phyloP scores from a whole-genome alignment of 2,113 vertebrate species.

The Melanerpes formicivorus region DNA sequence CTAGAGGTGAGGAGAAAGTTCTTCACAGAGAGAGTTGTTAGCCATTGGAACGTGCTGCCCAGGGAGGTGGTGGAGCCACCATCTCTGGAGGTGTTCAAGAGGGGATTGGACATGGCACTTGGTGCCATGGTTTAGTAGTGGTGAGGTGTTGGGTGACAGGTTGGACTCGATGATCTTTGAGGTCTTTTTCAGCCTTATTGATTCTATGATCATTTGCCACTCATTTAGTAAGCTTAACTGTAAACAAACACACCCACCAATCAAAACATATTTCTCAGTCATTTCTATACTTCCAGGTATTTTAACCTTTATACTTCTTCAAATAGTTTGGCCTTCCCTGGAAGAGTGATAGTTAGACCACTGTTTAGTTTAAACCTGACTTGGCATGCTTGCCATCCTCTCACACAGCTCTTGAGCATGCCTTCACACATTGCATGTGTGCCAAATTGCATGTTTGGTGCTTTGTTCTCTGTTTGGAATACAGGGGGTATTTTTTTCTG shows the following conservation, averaged over 20 bases:
- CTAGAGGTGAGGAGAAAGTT: too few species aligned
- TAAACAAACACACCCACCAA: slow-evolving; percentile 6
- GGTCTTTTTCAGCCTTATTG: too few species aligned
- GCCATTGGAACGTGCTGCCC: too few species aligned
- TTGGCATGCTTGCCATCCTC: background rate
- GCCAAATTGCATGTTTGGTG: background rate
- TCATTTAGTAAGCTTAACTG: background rate
- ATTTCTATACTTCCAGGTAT: background rate
- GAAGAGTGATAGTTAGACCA: background rate
- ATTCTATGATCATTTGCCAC: background rate
- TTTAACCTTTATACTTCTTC: background rate
- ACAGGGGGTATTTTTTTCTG: background rate
- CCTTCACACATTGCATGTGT: background rate
- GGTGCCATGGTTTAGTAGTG: too few species aligned
- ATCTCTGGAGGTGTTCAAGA: too few species aligned
- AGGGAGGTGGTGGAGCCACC: too few species aligned
- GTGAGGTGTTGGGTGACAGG: too few species aligned
- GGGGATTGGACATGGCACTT: too few species aligned
- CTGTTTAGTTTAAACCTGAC: background rate
- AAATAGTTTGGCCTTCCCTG: background rate
- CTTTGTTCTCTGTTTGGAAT: background rate
- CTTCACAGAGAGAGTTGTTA: too few species aligned
- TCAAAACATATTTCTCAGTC: background rate
- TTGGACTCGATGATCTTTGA: too few species aligned
- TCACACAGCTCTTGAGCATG: background rate